Evolutionary conservation across 2,113 vertebrate species (phyloP).

Genomic region (Oncorhynchus masou): DNA sequence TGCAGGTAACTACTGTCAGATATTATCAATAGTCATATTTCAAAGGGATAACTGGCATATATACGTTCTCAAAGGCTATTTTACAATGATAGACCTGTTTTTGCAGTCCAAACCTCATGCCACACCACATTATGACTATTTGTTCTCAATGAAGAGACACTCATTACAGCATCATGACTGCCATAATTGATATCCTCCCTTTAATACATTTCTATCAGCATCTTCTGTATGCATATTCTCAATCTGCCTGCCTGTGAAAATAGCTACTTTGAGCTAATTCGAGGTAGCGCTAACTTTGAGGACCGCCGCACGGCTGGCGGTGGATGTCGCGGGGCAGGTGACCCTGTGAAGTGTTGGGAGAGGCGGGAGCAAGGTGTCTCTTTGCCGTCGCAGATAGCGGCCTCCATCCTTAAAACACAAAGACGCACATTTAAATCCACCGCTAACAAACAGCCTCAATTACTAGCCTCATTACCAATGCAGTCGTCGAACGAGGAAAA

Average conservation of each 20-base stretch:
- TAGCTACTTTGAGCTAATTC: slow-evolving; percentile 2
- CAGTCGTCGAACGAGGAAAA: slow-evolving; percentile 58
- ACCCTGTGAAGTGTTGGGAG: slow-evolving; percentile 55
- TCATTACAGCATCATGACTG: slow-evolving; percentile 57
- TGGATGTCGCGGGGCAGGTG: slow-evolving; percentile 47
- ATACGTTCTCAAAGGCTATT: slow-evolving; percentile 52
- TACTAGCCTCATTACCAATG: slow-evolving; percentile 67
- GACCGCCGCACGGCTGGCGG: slow-evolving; percentile 32
- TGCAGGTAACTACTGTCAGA: slow-evolving; percentile 56
- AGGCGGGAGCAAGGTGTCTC: slow-evolving; percentile 10
- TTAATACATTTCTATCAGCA: slow-evolving; percentile 35
- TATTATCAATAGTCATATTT: slow-evolving; percentile 60
- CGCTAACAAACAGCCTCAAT: slow-evolving; percentile 67
- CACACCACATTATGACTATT: slow-evolving; percentile 42
- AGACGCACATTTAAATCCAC: slow-evolving; percentile 61
- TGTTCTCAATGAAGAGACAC: slow-evolving; percentile 32
- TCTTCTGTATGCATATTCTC: slow-evolving; percentile 3
- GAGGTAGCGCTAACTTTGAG: slow-evolving; percentile 46
- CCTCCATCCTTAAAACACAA: slow-evolving; percentile 52
- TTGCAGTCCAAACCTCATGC: slow-evolving; percentile 41
- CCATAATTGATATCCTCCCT: slow-evolving; percentile 60
- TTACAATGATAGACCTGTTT: slow-evolving; percentile 41
- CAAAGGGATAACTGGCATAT: slow-evolving; percentile 50
- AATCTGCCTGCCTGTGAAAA: slow-evolving; percentile 29
- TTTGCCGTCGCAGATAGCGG: not conserved